A percentile compares a stretch with the other conserved stretches of the same genome.
These are phyloP conservation scores for Caiman crocodilus DNA, from an alignment of 2,797 vertebrate species.

Conservation along the genomic window DNA sequence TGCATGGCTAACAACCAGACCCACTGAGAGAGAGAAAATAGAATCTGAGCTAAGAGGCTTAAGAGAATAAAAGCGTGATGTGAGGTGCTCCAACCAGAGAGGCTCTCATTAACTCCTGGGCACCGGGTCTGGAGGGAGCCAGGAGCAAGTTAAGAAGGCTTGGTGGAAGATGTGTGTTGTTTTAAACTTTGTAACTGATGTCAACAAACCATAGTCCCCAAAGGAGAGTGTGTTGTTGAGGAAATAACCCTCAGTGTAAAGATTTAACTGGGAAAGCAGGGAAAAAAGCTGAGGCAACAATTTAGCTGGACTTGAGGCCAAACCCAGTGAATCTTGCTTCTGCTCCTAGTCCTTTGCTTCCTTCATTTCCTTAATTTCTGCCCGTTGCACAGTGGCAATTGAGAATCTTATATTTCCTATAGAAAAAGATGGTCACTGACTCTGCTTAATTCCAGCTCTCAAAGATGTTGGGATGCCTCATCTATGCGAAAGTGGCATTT, in stretches of 20 bases:
- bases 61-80: background rate
- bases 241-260: background rate
- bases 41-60: background rate
- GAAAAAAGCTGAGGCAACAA: constrained; percentile 17
- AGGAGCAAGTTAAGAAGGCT: background rate
- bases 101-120: background rate
- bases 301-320: background rate
- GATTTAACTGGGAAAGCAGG: background rate
- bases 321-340: background rate
- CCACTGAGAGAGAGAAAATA: background rate
- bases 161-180: background rate
- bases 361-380: constrained; percentile 8
- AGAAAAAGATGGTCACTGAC: background rate
- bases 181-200: background rate
- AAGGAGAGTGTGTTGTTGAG: background rate
- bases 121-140: background rate
- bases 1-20: background rate
- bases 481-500: too few relatives aligned
- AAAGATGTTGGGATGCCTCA: too few relatives aligned
- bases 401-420: background rate
- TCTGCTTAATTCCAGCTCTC: too few relatives aligned
- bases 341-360: background rate
- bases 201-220: background rate
- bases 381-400: background rate
- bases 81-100: background rate